These are phyloP conservation scores for Notarius lentiginosus DNA, from an alignment of 2,113 vertebrate genomes.

Conservation along the genomic window DNA sequence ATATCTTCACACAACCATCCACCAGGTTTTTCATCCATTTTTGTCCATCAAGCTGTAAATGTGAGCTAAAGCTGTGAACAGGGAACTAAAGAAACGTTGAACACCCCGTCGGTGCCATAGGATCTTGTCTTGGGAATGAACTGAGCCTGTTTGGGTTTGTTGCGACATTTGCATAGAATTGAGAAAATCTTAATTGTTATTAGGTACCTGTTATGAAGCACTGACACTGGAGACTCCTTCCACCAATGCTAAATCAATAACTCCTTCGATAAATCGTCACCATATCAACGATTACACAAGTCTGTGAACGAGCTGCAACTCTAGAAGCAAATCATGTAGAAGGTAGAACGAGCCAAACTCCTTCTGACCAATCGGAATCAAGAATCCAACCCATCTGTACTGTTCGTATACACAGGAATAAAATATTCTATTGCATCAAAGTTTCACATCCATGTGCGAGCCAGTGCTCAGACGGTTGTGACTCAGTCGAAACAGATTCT, in stretches of 20 bases:
- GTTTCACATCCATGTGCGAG: constrained; percentile 6
- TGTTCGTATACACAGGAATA: background rate
- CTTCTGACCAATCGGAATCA: background rate
- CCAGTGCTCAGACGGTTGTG: constrained; percentile 30
- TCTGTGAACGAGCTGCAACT: background rate
- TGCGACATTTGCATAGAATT: background rate
- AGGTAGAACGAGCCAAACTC: background rate
- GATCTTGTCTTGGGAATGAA: too few relatives aligned
- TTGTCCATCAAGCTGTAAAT: too few relatives aligned
- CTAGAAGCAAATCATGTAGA: background rate
- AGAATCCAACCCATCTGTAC: background rate
- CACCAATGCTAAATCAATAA: background rate
- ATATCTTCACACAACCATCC: too few relatives aligned
- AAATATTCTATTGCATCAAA: background rate
- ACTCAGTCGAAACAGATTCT: constrained; percentile 40
- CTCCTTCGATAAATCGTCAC: background rate
- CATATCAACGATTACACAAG: background rate
- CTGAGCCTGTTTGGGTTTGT: too few relatives aligned
- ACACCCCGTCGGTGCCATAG: too few relatives aligned
- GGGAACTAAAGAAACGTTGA: too few relatives aligned
- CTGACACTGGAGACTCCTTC: background rate
- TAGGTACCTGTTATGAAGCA: background rate
- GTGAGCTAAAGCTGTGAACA: too few relatives aligned
- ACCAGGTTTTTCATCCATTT: background rate
- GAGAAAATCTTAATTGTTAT: background rate